A percentile compares a stretch with the other conserved stretches of the same genome.
phyloP scores from a whole-genome alignment of 2,888 invertebrate species.

The Herminia tarsipennalis region DNA sequence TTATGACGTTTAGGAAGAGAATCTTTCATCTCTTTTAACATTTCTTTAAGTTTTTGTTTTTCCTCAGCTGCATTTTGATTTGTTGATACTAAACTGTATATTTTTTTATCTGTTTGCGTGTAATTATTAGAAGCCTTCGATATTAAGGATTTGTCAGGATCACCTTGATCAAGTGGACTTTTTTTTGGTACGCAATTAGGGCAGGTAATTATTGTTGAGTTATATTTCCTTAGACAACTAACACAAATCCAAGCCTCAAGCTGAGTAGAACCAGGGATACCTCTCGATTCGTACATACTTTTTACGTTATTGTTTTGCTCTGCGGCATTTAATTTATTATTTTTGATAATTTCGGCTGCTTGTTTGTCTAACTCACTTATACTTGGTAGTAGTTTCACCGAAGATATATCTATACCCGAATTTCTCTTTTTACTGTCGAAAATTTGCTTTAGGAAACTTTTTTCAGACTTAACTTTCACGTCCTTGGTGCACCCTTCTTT shows the following conservation, averaged over 20 bases:
- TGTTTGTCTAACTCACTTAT: slow-evolving; percentile 93
- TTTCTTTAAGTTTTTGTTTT: slow-evolving; percentile 87
- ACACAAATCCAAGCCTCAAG: slow-evolving; percentile 68
- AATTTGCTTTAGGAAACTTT: slow-evolving; percentile 82
- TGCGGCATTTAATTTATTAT: slow-evolving; percentile 61
- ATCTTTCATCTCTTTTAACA: slow-evolving; percentile 92
- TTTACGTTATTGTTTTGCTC: slow-evolving; percentile 47
- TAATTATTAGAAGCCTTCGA: slow-evolving; percentile 45
- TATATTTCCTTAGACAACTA: slow-evolving; percentile 69
- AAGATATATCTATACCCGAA: slow-evolving; percentile 62
- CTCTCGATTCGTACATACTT: slow-evolving; percentile 12
- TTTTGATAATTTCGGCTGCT: slow-evolving; percentile 90
- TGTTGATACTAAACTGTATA: slow-evolving; percentile 17
- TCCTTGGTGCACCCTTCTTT: slow-evolving; percentile 57
- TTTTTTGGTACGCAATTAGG: slow-evolving; percentile 55
- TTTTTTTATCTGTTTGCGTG: slow-evolving; percentile 57
- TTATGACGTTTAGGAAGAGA: slow-evolving; percentile 88
- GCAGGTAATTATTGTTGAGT: slow-evolving; percentile 63
- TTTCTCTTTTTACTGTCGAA: slow-evolving; percentile 76
- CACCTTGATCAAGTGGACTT: slow-evolving; percentile 16
- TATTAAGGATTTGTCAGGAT: slow-evolving; percentile 17
- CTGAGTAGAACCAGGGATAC: slow-evolving; percentile 28
- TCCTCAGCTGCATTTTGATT: slow-evolving; percentile 62
- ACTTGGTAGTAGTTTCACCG: slow-evolving; percentile 88
- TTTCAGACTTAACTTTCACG: slow-evolving; percentile 75